Percentiles rank a stretch among this genome's conserved stretches.
phyloP scores from a whole-genome alignment of 2,797 vertebrate genomes.

The Phataginus tricuspis region DNA sequence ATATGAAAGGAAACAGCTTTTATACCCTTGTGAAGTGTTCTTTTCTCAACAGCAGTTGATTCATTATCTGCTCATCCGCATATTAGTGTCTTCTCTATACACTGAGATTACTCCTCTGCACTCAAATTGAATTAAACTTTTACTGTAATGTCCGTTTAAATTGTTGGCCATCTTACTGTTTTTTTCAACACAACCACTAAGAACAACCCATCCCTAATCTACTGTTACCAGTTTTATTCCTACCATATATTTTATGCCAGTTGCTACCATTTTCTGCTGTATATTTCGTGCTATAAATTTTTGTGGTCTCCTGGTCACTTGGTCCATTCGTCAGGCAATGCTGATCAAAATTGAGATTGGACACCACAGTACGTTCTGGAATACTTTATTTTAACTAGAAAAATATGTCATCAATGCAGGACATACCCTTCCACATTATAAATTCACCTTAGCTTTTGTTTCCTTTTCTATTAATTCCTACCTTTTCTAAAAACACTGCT shows the following conservation, averaged over 20 bases:
- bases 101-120: neutral
- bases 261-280: slow-evolving; percentile 7
- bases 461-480: slow-evolving; percentile 32
- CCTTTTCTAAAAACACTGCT: slow-evolving; percentile 46
- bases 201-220: neutral
- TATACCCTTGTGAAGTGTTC: neutral
- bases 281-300: neutral
- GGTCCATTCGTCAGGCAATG: slow-evolving; percentile 17
- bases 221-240: slow-evolving; percentile 27
- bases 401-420: neutral
- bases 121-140: slow-evolving; percentile 37
- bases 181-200: neutral
- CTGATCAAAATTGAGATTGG: neutral
- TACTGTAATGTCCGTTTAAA: neutral
- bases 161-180: neutral
- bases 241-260: neutral
- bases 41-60: neutral
- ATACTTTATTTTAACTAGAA: slow-evolving; percentile 32
- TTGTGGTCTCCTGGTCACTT: neutral
- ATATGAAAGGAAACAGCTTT: neutral
- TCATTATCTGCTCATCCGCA: neutral
- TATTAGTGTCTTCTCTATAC: neutral
- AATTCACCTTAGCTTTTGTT: slow-evolving; percentile 6
- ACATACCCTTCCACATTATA: neutral
- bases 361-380: neutral